These are phyloP conservation scores for Poeciliopsis retropinna DNA, from an alignment of 2,113 vertebrate genomes.

Conservation along the genomic window DNA sequence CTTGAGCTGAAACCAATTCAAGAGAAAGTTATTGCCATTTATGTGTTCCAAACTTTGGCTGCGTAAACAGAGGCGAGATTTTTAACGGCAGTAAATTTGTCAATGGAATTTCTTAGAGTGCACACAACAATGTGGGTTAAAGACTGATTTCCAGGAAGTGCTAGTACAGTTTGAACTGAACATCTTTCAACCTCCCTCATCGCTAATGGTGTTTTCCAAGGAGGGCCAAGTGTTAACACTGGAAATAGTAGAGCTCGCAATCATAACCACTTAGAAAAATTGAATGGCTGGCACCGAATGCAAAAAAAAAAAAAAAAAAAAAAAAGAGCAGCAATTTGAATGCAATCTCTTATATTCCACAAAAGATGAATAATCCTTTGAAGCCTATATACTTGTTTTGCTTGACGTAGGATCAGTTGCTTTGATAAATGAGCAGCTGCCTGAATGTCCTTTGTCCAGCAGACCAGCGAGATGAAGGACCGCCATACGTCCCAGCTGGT, in stretches of 20 bases:
- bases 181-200: neutral
- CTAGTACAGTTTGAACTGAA: neutral
- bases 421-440: conserved; percentile 44
- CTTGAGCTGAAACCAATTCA: conserved; percentile 18
- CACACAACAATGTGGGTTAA: neutral
- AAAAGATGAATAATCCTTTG: conserved; percentile 36
- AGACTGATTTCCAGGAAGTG: neutral
- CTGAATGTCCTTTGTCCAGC: conserved; percentile 26
- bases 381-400: conserved; percentile 24
- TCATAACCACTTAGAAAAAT: conserved; percentile 5
- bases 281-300: neutral
- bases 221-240: neutral
- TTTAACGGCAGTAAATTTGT: conserved; percentile 28
- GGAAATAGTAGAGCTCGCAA: neutral
- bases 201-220: too few relatives aligned
- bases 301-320: neutral
- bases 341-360: conserved; percentile 3
- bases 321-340: neutral
- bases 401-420: conserved; percentile 20
- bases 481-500: conserved; percentile 24
- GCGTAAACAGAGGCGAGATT: conserved; percentile 26
- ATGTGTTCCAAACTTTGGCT: conserved; percentile 21
- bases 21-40: conserved; percentile 25
- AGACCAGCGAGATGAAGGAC: conserved; percentile 20
- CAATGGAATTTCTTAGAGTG: conserved; percentile 11